Evolutionary conservation across 2,797 vertebrate species (phyloP).

Genomic region (Podargus strigoides): DNA sequence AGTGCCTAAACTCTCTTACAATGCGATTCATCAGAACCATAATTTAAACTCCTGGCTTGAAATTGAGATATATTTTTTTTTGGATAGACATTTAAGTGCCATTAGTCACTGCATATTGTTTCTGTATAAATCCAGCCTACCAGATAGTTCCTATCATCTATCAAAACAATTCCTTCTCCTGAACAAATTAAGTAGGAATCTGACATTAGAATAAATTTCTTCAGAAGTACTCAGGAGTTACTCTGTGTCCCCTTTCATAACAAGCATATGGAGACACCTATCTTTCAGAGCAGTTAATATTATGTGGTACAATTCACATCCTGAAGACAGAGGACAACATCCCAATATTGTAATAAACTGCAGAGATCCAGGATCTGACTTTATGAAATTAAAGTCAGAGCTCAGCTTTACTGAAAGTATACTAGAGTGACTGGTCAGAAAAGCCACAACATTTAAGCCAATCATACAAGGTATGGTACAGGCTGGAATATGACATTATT

Average conservation of each 20-base stretch:
- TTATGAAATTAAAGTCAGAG: accelerated
- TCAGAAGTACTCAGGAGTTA: background rate
- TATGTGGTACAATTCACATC: background rate
- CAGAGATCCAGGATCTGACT: background rate
- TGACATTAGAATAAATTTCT: background rate
- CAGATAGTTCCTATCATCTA: background rate
- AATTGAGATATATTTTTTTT: background rate
- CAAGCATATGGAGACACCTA: background rate
- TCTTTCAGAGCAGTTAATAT: background rate
- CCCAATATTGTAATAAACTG: background rate
- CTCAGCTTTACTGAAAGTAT: background rate
- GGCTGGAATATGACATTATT: background rate
- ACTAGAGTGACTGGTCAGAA: background rate
- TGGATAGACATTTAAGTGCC: background rate
- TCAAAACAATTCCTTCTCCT: background rate
- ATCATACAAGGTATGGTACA: background rate
- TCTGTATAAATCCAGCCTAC: background rate
- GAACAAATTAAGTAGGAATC: background rate
- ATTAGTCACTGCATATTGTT: background rate
- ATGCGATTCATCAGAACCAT: background rate
- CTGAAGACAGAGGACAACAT: background rate
- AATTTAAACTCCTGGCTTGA: background rate
- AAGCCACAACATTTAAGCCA: background rate
- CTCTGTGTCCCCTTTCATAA: background rate
- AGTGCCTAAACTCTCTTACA: background rate